A percentile compares a stretch with the other conserved stretches of the same genome.
phyloP scores from a whole-genome alignment of 2,797 vertebrate genomes.

The Cetoscarus ocellatus region DNA sequence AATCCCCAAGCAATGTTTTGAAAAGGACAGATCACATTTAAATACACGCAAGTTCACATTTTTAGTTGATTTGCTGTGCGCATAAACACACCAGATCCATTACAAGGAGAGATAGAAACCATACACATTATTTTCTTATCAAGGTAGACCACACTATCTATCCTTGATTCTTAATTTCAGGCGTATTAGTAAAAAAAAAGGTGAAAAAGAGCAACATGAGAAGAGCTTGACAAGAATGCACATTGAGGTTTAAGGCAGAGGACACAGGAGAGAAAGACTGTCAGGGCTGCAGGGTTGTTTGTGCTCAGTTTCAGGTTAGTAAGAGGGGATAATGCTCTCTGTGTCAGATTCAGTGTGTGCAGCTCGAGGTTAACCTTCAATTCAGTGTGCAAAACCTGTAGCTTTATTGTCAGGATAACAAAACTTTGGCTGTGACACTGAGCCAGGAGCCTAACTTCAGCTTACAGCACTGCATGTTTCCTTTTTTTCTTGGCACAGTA shows the following conservation, averaged over 20 bases:
- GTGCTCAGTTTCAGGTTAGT: constrained; percentile 61
- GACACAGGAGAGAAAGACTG: constrained; percentile 10
- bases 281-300: constrained; percentile 36
- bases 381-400: constrained; percentile 63
- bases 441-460: too few species aligned
- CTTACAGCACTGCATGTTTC: too few species aligned
- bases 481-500: too few species aligned
- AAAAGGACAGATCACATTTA: constrained; percentile 48
- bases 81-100: too few species aligned
- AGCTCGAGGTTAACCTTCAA: constrained; percentile 50
- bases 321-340: constrained; percentile 45
- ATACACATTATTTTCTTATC: too few species aligned
- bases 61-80: constrained; percentile 1
- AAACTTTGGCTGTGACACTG: too few species aligned
- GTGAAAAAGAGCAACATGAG: background rate
- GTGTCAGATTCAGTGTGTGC: constrained; percentile 50
- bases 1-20: constrained; percentile 27
- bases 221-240: constrained; percentile 32
- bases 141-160: too few species aligned
- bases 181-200: constrained; percentile 5
- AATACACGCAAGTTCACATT: constrained; percentile 22
- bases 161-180: too few species aligned
- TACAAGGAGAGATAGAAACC: too few species aligned
- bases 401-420: background rate
- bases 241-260: constrained; percentile 22